Conservation (phyloP, 2,888 invertebrate genomes). For the Hylaea fasciaria region DNA sequence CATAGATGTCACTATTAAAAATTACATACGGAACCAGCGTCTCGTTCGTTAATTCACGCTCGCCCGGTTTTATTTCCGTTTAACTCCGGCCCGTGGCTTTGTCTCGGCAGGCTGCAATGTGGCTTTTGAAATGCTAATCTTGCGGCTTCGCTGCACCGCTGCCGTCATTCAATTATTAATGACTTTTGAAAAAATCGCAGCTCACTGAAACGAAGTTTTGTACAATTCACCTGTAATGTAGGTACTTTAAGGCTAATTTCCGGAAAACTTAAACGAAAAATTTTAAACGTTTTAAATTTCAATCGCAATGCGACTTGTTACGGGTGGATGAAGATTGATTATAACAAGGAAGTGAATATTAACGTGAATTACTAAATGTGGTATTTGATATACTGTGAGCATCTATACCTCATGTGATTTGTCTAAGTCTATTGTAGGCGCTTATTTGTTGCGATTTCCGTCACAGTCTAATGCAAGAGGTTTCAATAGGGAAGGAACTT, state of each 20-base stretch:
- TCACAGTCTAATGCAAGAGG: too few relatives aligned
- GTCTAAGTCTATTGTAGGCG: too few relatives aligned
- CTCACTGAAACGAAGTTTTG: neutral
- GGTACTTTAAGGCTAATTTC: neutral
- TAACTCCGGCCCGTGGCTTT: conserved; percentile 45
- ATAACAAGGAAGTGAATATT: too few relatives aligned
- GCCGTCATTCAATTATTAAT: conserved; percentile 46
- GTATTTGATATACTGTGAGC: too few relatives aligned
- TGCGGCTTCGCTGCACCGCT: conserved; percentile 34
- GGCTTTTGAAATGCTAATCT: conserved; percentile 54
- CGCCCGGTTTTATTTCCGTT: conserved; percentile 43
- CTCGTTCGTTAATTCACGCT: conserved; percentile 18
- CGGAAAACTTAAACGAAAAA: too few relatives aligned
- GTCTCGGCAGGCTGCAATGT: conserved; percentile 45
- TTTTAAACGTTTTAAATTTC: too few relatives aligned
- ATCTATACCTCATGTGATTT: too few relatives aligned
- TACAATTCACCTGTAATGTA: neutral
- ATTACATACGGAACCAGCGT: conserved; percentile 28
- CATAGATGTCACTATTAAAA: neutral
- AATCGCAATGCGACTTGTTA: too few relatives aligned
- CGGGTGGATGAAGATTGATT: too few relatives aligned
- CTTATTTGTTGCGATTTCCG: too few relatives aligned
- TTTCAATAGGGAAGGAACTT: too few relatives aligned
- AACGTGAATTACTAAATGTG: too few relatives aligned
- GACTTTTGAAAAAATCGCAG: conserved; percentile 32